Evolutionary conservation across 2,888 invertebrate genomes (phyloP), one percentile per base, ranked within the genome.

Genomic region (Ptilodon capucinus): DNA sequence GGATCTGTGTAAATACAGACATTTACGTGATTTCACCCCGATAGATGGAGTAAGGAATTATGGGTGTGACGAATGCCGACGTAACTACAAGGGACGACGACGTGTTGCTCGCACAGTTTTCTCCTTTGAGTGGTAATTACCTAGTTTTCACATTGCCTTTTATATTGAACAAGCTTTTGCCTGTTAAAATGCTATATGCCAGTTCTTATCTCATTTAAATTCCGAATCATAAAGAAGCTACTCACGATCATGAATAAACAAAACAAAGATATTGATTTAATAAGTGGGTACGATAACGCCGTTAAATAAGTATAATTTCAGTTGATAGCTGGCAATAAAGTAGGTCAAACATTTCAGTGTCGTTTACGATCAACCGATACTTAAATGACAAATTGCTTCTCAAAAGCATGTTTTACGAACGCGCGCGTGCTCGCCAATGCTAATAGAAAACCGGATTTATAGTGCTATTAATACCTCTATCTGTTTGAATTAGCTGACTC

Each of bases 71-170:
- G 48, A 45, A 44, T 50, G 51, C 18, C 9, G 40, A 40, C 44
- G 41, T 19, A 30, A 44, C 48, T 51, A 46, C 53, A n/a, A 56
- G 53, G 51, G 47, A 48, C 40, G 16, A 34, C 41, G 41, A 46
- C 42, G 18, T 43, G 41, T 45, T 42, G 40, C 53, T 57, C 45
- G 52, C 44, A 48, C 54, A 60, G 70, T 68, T 72, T 72, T 74
- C n/a, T n/a, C n/a, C n/a, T n/a, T n/a, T n/a, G n/a, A n/a, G 18
- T 43, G 41, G 42, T 42, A 39, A 51, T 57, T 44, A 51, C 44
- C 46, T 52, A 60, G 70, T 68, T 72, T 72, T 74, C 74, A 67
- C 70, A 70, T 74, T 75, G 68, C 72, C 72, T 72, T 74, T 68
- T 68, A 65, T 43, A 56, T 44, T 47, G 30, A 51, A 54, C 61